A percentile compares a stretch with the other conserved stretches of the same genome.
These are phyloP conservation scores for Bombus huntii DNA, from an alignment of 1,140 invertebrate genomes.

Conservation along the genomic window DNA sequence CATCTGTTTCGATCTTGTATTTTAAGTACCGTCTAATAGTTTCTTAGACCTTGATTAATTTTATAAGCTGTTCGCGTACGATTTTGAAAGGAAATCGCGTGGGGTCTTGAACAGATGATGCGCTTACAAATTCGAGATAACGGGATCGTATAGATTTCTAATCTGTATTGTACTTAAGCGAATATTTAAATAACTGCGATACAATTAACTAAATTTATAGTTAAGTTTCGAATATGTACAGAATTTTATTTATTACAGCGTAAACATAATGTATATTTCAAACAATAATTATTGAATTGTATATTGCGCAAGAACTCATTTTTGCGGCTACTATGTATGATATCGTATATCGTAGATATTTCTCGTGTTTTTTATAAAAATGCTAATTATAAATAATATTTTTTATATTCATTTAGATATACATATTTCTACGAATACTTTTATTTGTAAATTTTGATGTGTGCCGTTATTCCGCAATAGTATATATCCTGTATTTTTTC, in stretches of 20 bases:
- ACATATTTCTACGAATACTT: conserved; percentile 35
- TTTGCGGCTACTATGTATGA: conserved; percentile 49
- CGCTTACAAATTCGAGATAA: neutral
- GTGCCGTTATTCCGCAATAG: conserved; percentile 45
- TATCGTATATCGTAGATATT: conserved; percentile 52
- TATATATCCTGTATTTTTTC: conserved; percentile 34
- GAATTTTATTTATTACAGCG: conserved; percentile 57
- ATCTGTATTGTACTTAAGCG: conserved; percentile 35
- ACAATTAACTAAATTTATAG: conserved; percentile 26
- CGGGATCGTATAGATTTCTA: neutral
- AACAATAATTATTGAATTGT: conserved; percentile 53
- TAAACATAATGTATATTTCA: conserved; percentile 57
- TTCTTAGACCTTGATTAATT: neutral
- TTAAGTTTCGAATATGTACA: conserved; percentile 51
- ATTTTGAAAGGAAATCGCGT: neutral
- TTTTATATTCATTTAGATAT: conserved; percentile 68
- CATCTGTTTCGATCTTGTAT: neutral
- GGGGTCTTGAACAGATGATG: neutral
- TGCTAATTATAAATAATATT: conserved; percentile 52
- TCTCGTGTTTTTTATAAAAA: conserved; percentile 61
- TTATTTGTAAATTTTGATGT: conserved; percentile 66
- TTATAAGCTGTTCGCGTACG: neutral
- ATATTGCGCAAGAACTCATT: conserved; percentile 34
- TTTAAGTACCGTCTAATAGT: conserved; percentile 11
- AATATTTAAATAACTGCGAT: conserved; percentile 42